Conservation (phyloP, 2,888 invertebrate species). For the Nomada goodeniana region DNA sequence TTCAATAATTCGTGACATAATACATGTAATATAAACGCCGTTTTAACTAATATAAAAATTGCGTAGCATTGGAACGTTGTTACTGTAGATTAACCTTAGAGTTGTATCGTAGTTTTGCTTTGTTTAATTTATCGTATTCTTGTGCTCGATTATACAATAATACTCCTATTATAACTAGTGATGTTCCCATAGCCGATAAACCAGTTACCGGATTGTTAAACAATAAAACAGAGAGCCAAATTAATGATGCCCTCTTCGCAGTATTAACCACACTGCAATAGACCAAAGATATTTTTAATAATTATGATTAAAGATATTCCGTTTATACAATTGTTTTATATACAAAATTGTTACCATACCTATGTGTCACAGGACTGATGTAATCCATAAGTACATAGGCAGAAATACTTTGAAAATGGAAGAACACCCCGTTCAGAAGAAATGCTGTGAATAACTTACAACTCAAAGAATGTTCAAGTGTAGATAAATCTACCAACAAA, state of each 20-base stretch:
- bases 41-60: slow-evolving; percentile 33
- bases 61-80: slow-evolving; percentile 50
- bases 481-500: slow-evolving; percentile 87
- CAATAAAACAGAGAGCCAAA: slow-evolving; percentile 90
- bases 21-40: slow-evolving; percentile 6
- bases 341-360: slow-evolving; percentile 83
- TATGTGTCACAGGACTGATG: slow-evolving; percentile 92
- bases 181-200: slow-evolving; percentile 90
- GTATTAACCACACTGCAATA: slow-evolving; percentile 90
- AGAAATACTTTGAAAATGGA: slow-evolving; percentile 92
- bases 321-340: background rate
- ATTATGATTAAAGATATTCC: slow-evolving; percentile 45
- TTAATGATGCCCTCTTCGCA: slow-evolving; percentile 91
- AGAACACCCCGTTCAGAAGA: slow-evolving; percentile 90
- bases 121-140: slow-evolving; percentile 85
- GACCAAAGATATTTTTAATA: slow-evolving; percentile 28
- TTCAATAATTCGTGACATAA: slow-evolving; percentile 4
- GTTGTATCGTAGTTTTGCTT: slow-evolving; percentile 73
- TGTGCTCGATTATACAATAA: slow-evolving; percentile 91
- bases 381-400: slow-evolving; percentile 92
- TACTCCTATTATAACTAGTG: slow-evolving; percentile 90
- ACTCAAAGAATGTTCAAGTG: slow-evolving; percentile 85
- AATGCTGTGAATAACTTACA: slow-evolving; percentile 86
- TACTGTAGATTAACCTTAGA: slow-evolving; percentile 82
- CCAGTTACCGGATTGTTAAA: slow-evolving; percentile 91